phyloP scores from a whole-genome alignment of 2,797 vertebrate genomes.

The Natrix natrix region DNA sequence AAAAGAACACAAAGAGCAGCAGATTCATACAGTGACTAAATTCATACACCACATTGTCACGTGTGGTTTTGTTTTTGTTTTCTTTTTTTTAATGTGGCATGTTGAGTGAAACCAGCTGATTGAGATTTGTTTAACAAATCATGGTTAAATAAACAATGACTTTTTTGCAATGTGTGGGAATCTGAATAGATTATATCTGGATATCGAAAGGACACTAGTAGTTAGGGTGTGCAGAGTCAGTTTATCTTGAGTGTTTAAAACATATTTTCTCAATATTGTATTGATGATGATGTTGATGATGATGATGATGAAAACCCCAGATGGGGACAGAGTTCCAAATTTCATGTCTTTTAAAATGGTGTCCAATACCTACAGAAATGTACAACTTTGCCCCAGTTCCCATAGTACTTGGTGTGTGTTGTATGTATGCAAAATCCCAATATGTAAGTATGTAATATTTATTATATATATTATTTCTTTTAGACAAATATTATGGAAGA shows the following conservation, averaged over 20 bases:
- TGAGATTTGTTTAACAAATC: neutral
- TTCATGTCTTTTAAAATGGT: neutral
- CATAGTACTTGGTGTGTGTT: neutral
- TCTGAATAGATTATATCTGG: neutral
- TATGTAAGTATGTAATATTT: neutral
- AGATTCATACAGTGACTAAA: neutral
- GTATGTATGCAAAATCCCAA: neutral
- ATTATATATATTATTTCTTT: neutral
- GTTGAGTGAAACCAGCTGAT: neutral
- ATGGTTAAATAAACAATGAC: neutral
- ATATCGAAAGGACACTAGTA: neutral
- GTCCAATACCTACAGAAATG: neutral
- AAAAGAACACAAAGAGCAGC: neutral
- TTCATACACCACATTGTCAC: neutral
- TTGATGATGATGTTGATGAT: neutral
- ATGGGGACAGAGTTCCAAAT: neutral
- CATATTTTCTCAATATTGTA: neutral
- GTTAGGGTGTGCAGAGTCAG: neutral
- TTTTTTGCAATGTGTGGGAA: neutral
- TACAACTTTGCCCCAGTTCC: neutral
- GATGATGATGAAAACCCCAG: neutral
- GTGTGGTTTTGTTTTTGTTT: neutral
- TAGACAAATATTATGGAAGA: neutral
- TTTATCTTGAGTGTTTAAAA: neutral
- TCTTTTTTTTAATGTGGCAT: neutral